A percentile compares a stretch with the other conserved stretches of the same genome.
Evolutionary conservation across 2,797 vertebrate species (phyloP).

Genomic region (Periophthalmus magnuspinnatus): DNA sequence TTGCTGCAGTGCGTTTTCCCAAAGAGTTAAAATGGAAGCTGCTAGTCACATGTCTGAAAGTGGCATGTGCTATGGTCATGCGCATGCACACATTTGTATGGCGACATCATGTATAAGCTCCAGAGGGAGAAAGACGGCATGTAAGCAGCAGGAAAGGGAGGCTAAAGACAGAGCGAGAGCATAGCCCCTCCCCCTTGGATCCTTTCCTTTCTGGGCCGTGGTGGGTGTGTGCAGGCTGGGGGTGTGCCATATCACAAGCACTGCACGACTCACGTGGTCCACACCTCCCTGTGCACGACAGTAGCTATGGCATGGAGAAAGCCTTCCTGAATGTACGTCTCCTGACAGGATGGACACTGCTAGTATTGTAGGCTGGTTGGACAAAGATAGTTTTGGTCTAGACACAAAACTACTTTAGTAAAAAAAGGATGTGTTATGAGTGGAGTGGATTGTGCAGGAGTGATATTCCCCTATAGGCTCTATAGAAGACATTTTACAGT

Average conservation of each 20-base stretch:
- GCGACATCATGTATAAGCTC: constrained; percentile 47
- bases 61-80: constrained; percentile 62
- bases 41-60: constrained; percentile 75
- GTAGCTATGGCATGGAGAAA: constrained; percentile 20
- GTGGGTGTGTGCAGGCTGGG: constrained; percentile 59
- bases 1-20: constrained; percentile 26
- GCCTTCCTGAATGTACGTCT: constrained; percentile 15
- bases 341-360: background rate
- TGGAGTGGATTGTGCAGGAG: background rate
- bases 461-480: background rate
- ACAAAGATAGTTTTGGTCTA: background rate
- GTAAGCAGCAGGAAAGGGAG: constrained; percentile 8
- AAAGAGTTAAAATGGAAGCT: constrained; percentile 79
- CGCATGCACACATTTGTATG: constrained; percentile 10
- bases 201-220: constrained; percentile 10
- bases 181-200: constrained; percentile 31
- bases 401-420: background rate
- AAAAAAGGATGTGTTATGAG: too few relatives aligned
- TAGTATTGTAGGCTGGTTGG: background rate
- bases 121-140: constrained; percentile 23
- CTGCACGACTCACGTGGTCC: constrained; percentile 59
- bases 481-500: constrained; percentile 7
- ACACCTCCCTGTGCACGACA: constrained; percentile 13
- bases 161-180: background rate
- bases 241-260: constrained; percentile 69